These are phyloP conservation scores for Autographa pulchrina DNA, from an alignment of 2,888 invertebrate species.

Conservation along the genomic window DNA sequence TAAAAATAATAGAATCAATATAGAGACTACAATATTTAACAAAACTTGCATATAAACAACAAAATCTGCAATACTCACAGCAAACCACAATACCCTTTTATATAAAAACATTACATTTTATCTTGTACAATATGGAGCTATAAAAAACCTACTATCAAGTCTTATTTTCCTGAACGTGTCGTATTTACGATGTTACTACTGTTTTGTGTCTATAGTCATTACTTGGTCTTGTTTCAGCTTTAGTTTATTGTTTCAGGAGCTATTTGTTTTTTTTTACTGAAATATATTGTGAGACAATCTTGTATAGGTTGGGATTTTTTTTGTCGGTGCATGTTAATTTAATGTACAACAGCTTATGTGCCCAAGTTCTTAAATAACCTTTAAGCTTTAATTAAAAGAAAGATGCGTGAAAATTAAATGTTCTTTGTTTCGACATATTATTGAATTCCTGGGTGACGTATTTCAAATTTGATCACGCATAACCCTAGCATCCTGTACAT, in stretches of 20 bases:
- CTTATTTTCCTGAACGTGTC: slow-evolving; percentile 10
- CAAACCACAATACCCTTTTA: slow-evolving; percentile 2
- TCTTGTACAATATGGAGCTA: slow-evolving; percentile 5
- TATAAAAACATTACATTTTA: slow-evolving; percentile 7
- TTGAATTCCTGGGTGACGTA: too few relatives aligned
- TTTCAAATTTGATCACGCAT: too few relatives aligned
- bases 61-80: slow-evolving; percentile 1
- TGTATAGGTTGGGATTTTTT: too few relatives aligned
- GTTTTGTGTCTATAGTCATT: slow-evolving; percentile 8
- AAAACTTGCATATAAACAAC: neutral
- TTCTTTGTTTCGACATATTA: too few relatives aligned
- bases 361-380: too few relatives aligned
- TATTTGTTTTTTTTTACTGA: neutral
- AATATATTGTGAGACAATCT: neutral
- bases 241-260: slow-evolving; percentile 21
- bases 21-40: too few relatives aligned
- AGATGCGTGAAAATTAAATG: too few relatives aligned
- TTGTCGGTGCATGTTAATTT: too few relatives aligned
- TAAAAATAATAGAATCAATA: too few relatives aligned
- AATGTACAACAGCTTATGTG: too few relatives aligned
- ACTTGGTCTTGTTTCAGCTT: slow-evolving; percentile 20
- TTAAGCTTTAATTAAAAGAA: too few relatives aligned
- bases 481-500: too few relatives aligned
- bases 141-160: slow-evolving; percentile 3
- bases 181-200: neutral